These are phyloP conservation scores for Sylvia borin DNA, from an alignment of 2,797 vertebrate species.

Conservation along the genomic window DNA sequence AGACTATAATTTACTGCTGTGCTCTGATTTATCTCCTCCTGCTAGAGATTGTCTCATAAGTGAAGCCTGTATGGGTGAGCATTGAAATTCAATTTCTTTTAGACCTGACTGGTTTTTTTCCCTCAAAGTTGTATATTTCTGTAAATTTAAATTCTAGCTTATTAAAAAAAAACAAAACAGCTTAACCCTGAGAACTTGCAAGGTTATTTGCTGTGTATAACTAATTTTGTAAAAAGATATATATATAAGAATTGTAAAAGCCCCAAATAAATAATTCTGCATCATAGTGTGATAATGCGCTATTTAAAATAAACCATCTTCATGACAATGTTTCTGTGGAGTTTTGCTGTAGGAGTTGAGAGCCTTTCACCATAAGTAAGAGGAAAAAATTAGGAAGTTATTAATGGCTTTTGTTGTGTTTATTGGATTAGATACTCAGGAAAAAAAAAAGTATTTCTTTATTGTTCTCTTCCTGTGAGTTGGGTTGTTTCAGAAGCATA, in stretches of 20 bases:
- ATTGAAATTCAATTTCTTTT: constrained; percentile 56
- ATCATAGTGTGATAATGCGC: not conserved
- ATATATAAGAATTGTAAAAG: not conserved
- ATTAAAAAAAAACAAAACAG: not conserved
- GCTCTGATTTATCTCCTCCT: constrained; percentile 63
- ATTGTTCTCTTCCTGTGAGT: not conserved
- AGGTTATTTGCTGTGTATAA: not conserved
- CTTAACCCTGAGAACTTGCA: not conserved
- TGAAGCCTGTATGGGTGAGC: constrained; percentile 3
- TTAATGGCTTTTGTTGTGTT: not conserved
- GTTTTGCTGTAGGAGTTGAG: not conserved
- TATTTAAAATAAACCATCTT: not conserved
- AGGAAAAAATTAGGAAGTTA: not conserved
- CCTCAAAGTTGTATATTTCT: not conserved
- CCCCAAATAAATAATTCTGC: not conserved
- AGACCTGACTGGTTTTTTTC: not conserved
- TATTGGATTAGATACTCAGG: not conserved
- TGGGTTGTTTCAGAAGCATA: not conserved
- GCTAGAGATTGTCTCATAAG: constrained; percentile 50
- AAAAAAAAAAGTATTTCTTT: not conserved
- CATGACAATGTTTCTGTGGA: not conserved
- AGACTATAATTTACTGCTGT: constrained; percentile 73
- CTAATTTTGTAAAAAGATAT: not conserved
- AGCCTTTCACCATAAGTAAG: not conserved
- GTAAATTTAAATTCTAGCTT: not conserved